These are phyloP conservation scores for Acropora tenuis DNA, from an alignment of 64 coral and sea anemone species.

Conservation along the genomic window DNA sequence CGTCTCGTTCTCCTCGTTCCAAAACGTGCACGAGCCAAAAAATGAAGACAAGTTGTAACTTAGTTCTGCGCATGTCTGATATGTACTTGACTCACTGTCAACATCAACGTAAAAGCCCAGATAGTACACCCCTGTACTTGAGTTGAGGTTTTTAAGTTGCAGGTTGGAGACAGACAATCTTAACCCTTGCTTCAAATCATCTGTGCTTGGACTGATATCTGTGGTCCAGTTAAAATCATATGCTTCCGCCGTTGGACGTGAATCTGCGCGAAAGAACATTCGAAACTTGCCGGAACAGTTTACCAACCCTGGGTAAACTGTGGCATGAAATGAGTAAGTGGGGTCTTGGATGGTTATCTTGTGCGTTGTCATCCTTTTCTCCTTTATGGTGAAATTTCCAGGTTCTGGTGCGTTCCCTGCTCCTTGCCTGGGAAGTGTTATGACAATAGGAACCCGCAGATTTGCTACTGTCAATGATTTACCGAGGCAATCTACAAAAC, in stretches of 20 bases:
- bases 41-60: constrained; percentile 72
- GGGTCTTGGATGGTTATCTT: constrained; percentile 48
- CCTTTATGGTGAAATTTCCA: constrained; percentile 41
- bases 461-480: constrained; percentile 31
- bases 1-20: constrained; percentile 43
- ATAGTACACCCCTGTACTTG: constrained; percentile 56
- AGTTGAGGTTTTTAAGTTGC: constrained; percentile 44
- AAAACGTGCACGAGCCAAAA: constrained; percentile 65
- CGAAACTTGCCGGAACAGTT: constrained; percentile 56
- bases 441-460: constrained; percentile 8
- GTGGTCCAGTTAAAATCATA: constrained; percentile 79
- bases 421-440: neutral
- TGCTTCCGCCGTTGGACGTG: constrained; percentile 13
- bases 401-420: neutral
- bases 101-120: constrained; percentile 41
- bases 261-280: constrained; percentile 52
- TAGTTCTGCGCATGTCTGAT: constrained; percentile 37
- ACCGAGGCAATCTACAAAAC: constrained; percentile 53
- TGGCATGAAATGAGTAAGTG: constrained; percentile 58
- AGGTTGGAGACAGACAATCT: constrained; percentile 78
- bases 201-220: neutral
- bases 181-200: neutral
- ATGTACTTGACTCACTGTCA: neutral
- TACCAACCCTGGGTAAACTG: constrained; percentile 24
- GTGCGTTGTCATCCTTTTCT: constrained; percentile 59